These are phyloP conservation scores for Lytechinus pictus DNA, from an alignment of 35 echinoderm and acorn worm genomes.

Conservation along the genomic window DNA sequence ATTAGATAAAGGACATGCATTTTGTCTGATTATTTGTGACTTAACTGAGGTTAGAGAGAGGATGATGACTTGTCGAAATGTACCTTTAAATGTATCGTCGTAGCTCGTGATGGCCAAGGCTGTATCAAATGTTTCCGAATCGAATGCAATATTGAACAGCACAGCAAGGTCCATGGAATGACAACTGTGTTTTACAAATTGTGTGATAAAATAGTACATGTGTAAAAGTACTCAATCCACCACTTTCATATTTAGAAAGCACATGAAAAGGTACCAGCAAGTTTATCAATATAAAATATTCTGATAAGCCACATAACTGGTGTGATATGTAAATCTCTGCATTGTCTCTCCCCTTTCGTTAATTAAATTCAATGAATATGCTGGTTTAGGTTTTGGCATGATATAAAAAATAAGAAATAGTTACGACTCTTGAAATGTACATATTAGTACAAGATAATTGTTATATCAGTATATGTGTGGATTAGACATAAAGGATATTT, in stretches of 20 bases:
- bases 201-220: not conserved
- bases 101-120: not conserved
- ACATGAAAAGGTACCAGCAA: not conserved
- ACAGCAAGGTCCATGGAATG: not conserved
- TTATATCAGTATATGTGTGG: too few relatives aligned
- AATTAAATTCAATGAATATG: not conserved
- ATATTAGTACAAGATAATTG: not conserved
- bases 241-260: not conserved
- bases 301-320: not conserved
- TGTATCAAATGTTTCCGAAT: not conserved
- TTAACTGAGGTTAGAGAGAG: too few relatives aligned
- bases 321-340: not conserved
- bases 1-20: not conserved
- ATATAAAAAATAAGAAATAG: not conserved
- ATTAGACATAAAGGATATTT: too few relatives aligned
- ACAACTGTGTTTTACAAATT: not conserved
- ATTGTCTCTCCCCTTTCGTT: not conserved
- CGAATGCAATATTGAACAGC: not conserved
- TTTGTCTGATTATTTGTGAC: not conserved
- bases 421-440: too few relatives aligned
- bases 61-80: not conserved
- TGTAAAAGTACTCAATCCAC: not conserved
- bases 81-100: not conserved
- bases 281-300: not conserved
- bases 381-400: not conserved